A percentile compares a stretch with the other conserved stretches of the same genome.
Conservation (phyloP, 1,140 invertebrate genomes). For the Limonius californicus region DNA sequence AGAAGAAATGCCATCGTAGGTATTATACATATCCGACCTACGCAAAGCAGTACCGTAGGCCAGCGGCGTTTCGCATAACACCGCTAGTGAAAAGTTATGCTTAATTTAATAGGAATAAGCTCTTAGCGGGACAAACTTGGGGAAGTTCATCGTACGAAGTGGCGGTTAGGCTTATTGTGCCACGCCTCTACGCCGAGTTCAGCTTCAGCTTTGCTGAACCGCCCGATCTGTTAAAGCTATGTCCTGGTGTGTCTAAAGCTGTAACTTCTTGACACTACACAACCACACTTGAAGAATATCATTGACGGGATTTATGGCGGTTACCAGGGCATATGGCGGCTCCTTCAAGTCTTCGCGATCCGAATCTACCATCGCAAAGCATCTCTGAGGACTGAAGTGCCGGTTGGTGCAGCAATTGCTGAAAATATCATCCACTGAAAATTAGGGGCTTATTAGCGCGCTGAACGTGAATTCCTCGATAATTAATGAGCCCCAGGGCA, state of each 20-base stretch:
- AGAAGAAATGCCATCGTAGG: too few relatives aligned
- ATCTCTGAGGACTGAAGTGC: too few relatives aligned
- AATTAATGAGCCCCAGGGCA: too few relatives aligned
- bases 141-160: conserved; percentile 14
- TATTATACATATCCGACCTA: background rate
- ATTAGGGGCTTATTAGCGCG: too few relatives aligned
- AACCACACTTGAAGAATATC: conserved; percentile 3
- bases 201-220: conserved; percentile 2
- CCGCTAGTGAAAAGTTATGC: conserved; percentile 9
- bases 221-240: conserved; percentile 3
- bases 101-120: conserved; percentile 9
- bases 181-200: conserved; percentile 4
- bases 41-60: background rate
- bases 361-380: too few relatives aligned
- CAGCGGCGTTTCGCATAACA: conserved; percentile 7
- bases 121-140: conserved; percentile 6
- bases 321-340: background rate
- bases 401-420: too few relatives aligned
- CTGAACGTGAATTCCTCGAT: too few relatives aligned
- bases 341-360: too few relatives aligned
- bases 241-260: background rate
- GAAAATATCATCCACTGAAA: too few relatives aligned
- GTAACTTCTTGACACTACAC: background rate
- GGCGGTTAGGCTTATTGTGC: conserved; percentile 13
- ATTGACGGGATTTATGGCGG: background rate